Conservation (phyloP, 2,888 invertebrate species). For the Rhagium mordax region DNA sequence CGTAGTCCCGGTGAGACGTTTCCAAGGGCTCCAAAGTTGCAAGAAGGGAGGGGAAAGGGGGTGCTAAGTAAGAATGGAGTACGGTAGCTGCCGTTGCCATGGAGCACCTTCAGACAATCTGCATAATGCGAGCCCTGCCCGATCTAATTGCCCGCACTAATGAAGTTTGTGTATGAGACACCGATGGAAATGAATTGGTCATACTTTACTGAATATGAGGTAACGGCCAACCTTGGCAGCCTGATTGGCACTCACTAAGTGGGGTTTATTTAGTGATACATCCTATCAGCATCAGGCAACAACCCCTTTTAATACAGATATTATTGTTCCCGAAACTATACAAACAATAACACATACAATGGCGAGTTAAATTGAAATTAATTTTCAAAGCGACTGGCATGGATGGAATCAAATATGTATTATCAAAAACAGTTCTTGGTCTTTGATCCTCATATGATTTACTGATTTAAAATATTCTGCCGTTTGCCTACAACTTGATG, state of each 20-base stretch:
- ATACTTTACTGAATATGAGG: conserved; percentile 9
- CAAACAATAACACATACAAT: neutral
- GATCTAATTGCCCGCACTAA: conserved; percentile 61
- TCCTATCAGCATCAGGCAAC: neutral
- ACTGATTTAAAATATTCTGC: too few relatives aligned
- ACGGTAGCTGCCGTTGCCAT: conserved; percentile 52
- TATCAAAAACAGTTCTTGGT: neutral
- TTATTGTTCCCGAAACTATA: neutral
- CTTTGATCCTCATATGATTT: too few relatives aligned
- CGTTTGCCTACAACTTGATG: too few relatives aligned
- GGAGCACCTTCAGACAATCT: conserved; percentile 58
- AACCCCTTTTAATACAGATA: neutral
- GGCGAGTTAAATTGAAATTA: neutral
- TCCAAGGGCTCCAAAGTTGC: conserved; percentile 44
- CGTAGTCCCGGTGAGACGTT: conserved; percentile 52
- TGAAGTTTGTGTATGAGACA: conserved; percentile 63
- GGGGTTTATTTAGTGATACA: neutral
- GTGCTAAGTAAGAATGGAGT: conserved; percentile 42
- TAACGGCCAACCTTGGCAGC: neutral
- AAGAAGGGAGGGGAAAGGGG: conserved; percentile 23
- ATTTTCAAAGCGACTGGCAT: neutral
- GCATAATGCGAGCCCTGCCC: conserved; percentile 58
- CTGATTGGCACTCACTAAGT: neutral
- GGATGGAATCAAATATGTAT: neutral
- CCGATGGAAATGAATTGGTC: conserved; percentile 59